phyloP scores from a whole-genome alignment of 2,797 vertebrate species.

The Dendrocincla tyrannina region DNA sequence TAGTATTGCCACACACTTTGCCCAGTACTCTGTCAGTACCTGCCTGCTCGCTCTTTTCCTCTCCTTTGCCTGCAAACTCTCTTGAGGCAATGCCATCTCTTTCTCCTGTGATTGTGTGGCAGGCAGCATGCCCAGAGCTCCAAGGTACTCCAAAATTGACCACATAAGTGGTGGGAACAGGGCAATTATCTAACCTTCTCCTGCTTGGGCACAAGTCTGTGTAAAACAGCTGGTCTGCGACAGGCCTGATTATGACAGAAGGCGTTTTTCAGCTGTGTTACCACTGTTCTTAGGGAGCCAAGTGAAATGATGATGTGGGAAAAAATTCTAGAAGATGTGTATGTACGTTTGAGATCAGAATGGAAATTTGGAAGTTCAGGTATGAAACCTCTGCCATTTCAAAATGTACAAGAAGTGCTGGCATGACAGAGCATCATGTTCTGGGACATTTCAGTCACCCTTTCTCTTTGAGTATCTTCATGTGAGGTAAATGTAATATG shows the following conservation, averaged over 20 bases:
- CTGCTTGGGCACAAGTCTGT: not conserved
- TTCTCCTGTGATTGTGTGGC: not conserved
- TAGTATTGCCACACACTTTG: not conserved
- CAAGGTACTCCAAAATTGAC: not conserved
- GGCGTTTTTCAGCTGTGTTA: not conserved
- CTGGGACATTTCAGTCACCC: not conserved
- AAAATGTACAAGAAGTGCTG: not conserved
- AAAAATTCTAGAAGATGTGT: not conserved
- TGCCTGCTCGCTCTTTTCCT: not conserved
- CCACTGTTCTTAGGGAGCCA: not conserved
- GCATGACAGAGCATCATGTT: not conserved
- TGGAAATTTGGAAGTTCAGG: not conserved
- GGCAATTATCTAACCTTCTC: not conserved
- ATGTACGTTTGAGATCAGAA: not conserved
- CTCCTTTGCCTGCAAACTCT: not conserved
- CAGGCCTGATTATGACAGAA: not conserved
- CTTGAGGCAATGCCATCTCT: not conserved
- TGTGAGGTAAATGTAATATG: not conserved
- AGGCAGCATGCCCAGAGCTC: not conserved
- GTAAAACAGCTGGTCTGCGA: not conserved
- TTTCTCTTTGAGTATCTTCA: not conserved
- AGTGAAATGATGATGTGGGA: not conserved
- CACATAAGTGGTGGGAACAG: not conserved
- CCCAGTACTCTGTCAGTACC: not conserved
- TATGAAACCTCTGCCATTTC: not conserved